Evolutionary conservation across 2,888 invertebrate species (phyloP).

Genomic region (Harpagoxenus sublaevis): DNA sequence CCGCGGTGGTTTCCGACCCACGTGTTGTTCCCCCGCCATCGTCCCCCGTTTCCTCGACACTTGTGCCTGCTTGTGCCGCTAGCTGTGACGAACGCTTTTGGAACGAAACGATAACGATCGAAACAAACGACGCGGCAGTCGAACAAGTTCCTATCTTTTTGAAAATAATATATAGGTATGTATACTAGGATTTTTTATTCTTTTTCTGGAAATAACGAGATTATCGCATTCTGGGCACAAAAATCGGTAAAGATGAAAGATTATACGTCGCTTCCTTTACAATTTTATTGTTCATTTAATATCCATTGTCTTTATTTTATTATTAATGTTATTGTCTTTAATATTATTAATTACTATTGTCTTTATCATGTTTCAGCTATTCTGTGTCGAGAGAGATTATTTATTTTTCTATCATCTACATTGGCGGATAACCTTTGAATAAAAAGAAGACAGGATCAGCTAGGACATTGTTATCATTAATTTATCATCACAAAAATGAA

Average conservation of each 20-base stretch:
- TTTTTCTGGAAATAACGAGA: not conserved
- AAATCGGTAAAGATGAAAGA: not conserved
- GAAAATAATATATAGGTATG: not conserved
- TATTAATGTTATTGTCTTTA: not conserved
- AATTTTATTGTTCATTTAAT: not conserved
- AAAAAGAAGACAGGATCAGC: not conserved
- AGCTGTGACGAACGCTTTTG: not conserved
- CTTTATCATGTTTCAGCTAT: not conserved
- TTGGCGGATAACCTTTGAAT: not conserved
- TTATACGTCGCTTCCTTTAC: not conserved
- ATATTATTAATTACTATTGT: not conserved
- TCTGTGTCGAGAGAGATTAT: not conserved
- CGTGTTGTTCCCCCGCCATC: too few species aligned
- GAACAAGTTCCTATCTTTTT: not conserved
- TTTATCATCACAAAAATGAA: conserved; percentile 65
- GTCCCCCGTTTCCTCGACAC: not conserved
- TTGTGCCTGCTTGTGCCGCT: too few species aligned
- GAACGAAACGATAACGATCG: too few species aligned
- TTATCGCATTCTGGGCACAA: not conserved
- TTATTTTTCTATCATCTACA: not conserved
- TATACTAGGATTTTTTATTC: not conserved
- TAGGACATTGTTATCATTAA: not conserved
- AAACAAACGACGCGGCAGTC: not conserved
- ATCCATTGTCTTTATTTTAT: not conserved
- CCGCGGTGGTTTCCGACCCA: too few species aligned